Conservation (phyloP, 2,888 invertebrate genomes). For the Molanna angustata region DNA sequence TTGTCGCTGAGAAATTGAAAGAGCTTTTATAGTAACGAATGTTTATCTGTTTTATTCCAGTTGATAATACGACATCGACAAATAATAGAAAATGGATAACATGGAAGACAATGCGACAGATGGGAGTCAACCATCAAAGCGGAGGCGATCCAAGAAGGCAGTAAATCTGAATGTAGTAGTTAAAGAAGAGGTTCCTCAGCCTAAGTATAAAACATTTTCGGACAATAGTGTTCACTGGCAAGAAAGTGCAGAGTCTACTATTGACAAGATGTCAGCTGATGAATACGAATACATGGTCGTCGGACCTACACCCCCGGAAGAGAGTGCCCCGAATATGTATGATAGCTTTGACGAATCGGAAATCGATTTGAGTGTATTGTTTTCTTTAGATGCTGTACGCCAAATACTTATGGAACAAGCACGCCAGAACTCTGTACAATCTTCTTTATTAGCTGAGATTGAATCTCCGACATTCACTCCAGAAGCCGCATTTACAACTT, state of each 20-base stretch:
- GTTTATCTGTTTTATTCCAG: no score
- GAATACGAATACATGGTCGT: constrained; percentile 77
- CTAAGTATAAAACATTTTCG: constrained; percentile 48
- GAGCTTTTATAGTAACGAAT: no score
- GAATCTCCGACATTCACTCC: constrained; percentile 64
- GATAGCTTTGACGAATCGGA: constrained; percentile 76
- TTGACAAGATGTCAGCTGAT: constrained; percentile 65
- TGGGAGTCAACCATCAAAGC: constrained; percentile 34
- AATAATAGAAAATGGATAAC: no score
- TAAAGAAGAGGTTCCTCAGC: constrained; percentile 38
- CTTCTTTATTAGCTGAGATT: constrained; percentile 69
- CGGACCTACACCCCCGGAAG: constrained; percentile 76
- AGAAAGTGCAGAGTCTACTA: constrained; percentile 53
- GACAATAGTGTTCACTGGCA: constrained; percentile 56
- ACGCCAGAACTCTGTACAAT: constrained; percentile 64
- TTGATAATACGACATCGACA: no score
- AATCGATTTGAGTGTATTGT: constrained; percentile 67
- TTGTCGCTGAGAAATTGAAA: no score
- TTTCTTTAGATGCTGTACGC: constrained; percentile 70
- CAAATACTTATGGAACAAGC: constrained; percentile 74
- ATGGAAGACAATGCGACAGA: constrained; percentile 52
- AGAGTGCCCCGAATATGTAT: constrained; percentile 77
- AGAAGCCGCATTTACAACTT: constrained; percentile 54
- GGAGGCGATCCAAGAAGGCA: constrained; percentile 40
- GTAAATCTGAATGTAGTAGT: constrained; percentile 35